These are phyloP conservation scores for Hepsetus odoe DNA, from an alignment of 2,113 vertebrate species.

Conservation along the genomic window DNA sequence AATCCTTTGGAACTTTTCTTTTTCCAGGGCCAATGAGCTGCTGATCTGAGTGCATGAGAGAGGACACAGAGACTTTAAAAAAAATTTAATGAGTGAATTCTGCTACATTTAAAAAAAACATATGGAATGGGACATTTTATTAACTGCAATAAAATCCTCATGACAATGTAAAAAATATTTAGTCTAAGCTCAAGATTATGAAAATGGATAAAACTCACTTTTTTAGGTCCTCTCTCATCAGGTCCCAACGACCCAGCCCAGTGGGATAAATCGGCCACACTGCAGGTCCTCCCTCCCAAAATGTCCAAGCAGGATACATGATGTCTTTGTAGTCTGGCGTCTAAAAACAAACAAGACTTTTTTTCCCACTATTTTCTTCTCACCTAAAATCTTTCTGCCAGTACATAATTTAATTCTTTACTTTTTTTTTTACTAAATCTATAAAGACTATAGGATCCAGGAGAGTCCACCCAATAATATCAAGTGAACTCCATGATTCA, in stretches of 20 bases:
- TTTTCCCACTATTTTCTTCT: too few species aligned
- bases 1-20: constrained; percentile 91
- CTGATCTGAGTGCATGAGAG: constrained; percentile 78
- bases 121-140: too few species aligned
- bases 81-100: too few species aligned
- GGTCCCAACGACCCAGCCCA: constrained; percentile 95
- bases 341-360: constrained; percentile 68
- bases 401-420: too few species aligned
- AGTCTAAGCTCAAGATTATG: not conserved
- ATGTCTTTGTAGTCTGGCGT: constrained; percentile 92
- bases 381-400: too few species aligned
- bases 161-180: too few species aligned
- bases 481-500: too few species aligned
- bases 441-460: too few species aligned
- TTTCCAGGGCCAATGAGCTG: constrained; percentile 90
- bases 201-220: constrained; percentile 72
- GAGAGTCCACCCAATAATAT: too few species aligned
- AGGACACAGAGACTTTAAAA: not conserved
- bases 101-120: too few species aligned
- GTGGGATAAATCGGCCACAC: constrained; percentile 98
- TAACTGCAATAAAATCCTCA: too few species aligned
- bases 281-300: constrained; percentile 98
- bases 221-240: constrained; percentile 90
- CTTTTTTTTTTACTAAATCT: too few species aligned
- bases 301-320: constrained; percentile 99